phyloP scores from a whole-genome alignment of 1,140 invertebrate genomes.

The Plectrocnemia conspersa region DNA sequence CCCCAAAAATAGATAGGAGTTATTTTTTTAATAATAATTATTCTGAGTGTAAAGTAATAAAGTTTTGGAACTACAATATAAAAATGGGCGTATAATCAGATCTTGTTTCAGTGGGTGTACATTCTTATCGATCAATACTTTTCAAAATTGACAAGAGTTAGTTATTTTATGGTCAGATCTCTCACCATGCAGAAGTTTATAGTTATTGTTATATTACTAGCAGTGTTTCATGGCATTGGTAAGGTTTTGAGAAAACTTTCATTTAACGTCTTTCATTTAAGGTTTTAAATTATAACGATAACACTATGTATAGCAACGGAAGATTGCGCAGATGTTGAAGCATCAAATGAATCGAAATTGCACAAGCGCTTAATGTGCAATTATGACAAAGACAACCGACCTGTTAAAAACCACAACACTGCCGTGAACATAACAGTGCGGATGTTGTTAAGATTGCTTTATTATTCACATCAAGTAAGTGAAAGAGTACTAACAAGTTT shows the following conservation, averaged over 20 bases:
- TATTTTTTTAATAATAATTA: no score
- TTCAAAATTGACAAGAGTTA: no score
- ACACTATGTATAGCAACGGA: no score
- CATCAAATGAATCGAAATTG: constrained; percentile 4
- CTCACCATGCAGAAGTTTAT: no score
- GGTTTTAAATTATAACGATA: no score
- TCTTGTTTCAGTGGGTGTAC: constrained; percentile 17
- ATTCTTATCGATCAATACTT: background rate
- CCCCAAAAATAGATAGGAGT: no score
- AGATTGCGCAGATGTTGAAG: background rate
- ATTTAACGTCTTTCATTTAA: no score
- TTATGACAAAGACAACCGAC: constrained; percentile 25
- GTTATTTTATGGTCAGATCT: no score
- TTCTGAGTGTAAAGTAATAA: no score
- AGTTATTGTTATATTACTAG: no score
- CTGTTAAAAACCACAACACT: constrained; percentile 16
- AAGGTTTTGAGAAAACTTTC: no score
- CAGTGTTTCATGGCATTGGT: no score
- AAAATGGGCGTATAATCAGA: constrained; percentile 12
- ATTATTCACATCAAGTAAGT: constrained; percentile 24
- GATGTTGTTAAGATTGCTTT: constrained; percentile 19
- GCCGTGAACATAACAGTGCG: constrained; percentile 27
- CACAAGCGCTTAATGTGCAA: constrained; percentile 25
- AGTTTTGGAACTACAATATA: background rate
- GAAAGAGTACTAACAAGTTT: background rate